Conservation (phyloP, 2,888 invertebrate genomes). For the Cosmopolites sordidus region DNA sequence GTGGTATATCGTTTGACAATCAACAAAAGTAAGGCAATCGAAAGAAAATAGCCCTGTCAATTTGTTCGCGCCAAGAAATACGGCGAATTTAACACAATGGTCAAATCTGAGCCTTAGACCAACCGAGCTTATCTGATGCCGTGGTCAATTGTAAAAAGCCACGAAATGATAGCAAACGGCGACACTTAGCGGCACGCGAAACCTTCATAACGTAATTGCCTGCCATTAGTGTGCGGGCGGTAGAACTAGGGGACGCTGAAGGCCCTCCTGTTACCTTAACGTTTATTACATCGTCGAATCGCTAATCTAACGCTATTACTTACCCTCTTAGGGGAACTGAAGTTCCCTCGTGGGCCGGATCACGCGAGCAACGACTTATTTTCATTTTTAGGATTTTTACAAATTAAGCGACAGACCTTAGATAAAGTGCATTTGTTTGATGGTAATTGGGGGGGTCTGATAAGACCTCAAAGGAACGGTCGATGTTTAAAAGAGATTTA, state of each 20-base stretch:
- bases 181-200: constrained; percentile 43
- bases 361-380: constrained; percentile 22
- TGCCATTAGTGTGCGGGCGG: constrained; percentile 33
- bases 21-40: too few relatives aligned
- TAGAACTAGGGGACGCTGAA: constrained; percentile 2
- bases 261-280: constrained; percentile 33
- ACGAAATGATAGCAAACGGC: constrained; percentile 40
- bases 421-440: constrained; percentile 13
- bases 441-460: background rate
- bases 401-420: constrained; percentile 18
- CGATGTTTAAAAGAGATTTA: too few relatives aligned
- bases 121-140: constrained; percentile 16
- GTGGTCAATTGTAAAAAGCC: constrained; percentile 26
- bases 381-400: constrained; percentile 19
- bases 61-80: too few relatives aligned
- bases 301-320: constrained; percentile 41
- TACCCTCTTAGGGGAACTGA: constrained; percentile 27
- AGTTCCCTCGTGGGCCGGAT: constrained; percentile 3
- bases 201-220: constrained; percentile 46
- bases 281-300: constrained; percentile 39
- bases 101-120: constrained; percentile 13
- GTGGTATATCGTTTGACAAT: too few relatives aligned
- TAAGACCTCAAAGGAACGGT: too few relatives aligned
- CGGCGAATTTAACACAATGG: constrained; percentile 17
- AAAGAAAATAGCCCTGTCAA: too few relatives aligned